phyloP scores from a whole-genome alignment of 2,113 vertebrate genomes.

The Shinisaurus crocodilurus region DNA sequence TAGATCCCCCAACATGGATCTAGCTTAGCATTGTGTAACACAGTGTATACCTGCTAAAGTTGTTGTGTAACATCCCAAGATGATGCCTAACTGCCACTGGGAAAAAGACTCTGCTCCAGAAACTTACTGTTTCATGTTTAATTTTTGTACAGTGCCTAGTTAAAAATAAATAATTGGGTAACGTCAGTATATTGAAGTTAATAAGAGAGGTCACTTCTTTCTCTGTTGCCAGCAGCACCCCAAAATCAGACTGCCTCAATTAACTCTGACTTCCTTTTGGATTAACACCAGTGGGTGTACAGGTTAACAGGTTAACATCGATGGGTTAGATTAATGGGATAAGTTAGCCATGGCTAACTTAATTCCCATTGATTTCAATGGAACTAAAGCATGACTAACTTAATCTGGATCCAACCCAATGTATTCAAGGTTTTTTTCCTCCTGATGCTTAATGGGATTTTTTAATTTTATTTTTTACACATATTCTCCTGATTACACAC shows the following conservation, averaged over 20 bases:
- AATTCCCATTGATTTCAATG: neutral
- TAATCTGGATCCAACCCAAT: neutral
- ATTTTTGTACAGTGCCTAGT: neutral
- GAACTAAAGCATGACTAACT: neutral
- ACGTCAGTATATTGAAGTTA: neutral
- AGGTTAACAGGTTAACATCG: neutral
- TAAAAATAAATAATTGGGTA: neutral
- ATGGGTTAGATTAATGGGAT: neutral
- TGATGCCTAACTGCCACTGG: neutral
- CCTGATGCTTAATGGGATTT: too few relatives aligned
- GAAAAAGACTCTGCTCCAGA: neutral
- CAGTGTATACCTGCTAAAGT: neutral
- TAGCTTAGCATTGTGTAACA: neutral
- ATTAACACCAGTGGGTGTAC: constrained; percentile 10
- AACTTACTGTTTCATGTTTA: neutral
- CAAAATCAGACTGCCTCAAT: neutral
- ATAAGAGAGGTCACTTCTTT: neutral
- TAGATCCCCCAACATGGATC: neutral
- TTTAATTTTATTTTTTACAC: too few relatives aligned
- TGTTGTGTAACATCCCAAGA: neutral
- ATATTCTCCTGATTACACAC: too few relatives aligned
- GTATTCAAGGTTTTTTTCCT: too few relatives aligned
- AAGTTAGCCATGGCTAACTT: neutral
- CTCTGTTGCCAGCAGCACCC: accelerated
- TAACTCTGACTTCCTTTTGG: too few relatives aligned